phyloP scores from a whole-genome alignment of 2,797 vertebrate species.

The Sebastes goodei region DNA sequence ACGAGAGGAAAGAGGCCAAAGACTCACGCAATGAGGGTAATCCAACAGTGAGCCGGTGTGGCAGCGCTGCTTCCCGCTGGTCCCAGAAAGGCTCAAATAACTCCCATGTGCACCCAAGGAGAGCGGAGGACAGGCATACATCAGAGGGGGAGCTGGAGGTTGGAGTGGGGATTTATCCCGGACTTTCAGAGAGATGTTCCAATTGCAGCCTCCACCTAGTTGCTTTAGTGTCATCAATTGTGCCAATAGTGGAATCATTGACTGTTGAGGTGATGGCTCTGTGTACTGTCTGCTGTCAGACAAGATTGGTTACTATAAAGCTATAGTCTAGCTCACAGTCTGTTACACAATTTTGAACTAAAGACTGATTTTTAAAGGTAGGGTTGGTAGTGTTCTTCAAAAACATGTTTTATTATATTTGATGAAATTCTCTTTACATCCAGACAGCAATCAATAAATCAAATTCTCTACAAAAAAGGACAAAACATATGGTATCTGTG shows the following conservation, averaged over 20 bases:
- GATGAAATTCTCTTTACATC: too few relatives aligned
- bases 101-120: conserved; percentile 77
- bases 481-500: too few relatives aligned
- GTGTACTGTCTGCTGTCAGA: conserved; percentile 59
- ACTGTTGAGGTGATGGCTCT: conserved; percentile 60
- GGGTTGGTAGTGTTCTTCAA: background rate
- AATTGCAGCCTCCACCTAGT: conserved; percentile 60
- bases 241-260: conserved; percentile 60
- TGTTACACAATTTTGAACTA: background rate
- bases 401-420: too few relatives aligned
- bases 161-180: conserved; percentile 65
- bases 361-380: background rate
- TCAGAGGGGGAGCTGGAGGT: conserved; percentile 67
- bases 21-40: conserved; percentile 78
- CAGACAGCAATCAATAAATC: too few relatives aligned
- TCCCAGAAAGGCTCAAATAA: conserved; percentile 77
- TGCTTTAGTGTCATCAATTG: conserved; percentile 71
- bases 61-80: conserved; percentile 75
- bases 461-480: too few relatives aligned
- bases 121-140: conserved; percentile 76
- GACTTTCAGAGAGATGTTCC: conserved; percentile 62
- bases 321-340: background rate
- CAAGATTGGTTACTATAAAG: conserved; percentile 39
- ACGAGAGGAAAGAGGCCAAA: conserved; percentile 71
- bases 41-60: conserved; percentile 77